Conservation (phyloP, 2,113 vertebrate genomes). For the Falco punctatus region DNA sequence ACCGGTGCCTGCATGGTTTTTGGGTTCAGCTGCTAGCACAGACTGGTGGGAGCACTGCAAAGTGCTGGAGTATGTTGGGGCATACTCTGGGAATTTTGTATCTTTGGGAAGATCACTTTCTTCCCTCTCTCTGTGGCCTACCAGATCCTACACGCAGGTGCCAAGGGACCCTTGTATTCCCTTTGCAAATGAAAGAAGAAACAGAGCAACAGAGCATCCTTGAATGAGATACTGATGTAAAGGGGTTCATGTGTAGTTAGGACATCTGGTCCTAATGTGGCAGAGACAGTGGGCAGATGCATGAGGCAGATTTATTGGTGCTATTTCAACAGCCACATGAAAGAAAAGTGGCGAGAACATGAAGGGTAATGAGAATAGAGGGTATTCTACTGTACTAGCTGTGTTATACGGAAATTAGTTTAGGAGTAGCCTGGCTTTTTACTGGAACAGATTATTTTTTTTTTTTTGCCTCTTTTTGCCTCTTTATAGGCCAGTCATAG, state of each 20-base stretch:
- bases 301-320: background rate
- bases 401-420: background rate
- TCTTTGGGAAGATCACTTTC: background rate
- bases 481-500: background rate
- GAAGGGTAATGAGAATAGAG: background rate
- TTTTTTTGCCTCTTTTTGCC: background rate
- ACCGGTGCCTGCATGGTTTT: rapidly evolving
- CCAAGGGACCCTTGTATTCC: background rate
- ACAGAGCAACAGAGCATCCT: background rate
- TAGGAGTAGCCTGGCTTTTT: background rate
- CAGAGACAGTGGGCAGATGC: background rate
- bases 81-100: background rate
- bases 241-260: background rate
- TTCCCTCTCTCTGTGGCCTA: background rate
- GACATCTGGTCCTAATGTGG: background rate
- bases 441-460: background rate
- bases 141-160: background rate
- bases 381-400: background rate
- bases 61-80: background rate
- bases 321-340: background rate
- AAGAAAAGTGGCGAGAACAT: background rate
- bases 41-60: background rate
- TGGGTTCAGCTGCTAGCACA: background rate
- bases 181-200: background rate
- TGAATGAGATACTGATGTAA: background rate